Conservation (phyloP, 2,888 invertebrate genomes). For the Eupithecia pulchellata region DNA sequence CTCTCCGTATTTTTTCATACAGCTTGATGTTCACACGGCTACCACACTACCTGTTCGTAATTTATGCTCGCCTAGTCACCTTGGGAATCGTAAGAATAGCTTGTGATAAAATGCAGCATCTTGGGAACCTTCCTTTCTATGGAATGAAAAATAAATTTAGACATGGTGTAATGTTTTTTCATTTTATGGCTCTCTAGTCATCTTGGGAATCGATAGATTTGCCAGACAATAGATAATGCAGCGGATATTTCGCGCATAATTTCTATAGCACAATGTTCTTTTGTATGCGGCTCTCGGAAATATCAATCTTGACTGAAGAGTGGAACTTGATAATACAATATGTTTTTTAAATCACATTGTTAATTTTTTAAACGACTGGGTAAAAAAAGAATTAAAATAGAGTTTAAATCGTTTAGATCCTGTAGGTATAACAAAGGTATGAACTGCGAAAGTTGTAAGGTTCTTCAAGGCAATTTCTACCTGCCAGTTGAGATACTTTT, state of each 20-base stretch:
- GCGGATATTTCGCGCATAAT: neutral
- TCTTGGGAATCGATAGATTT: constrained; percentile 6
- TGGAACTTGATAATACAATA: neutral
- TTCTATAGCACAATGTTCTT: neutral
- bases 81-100: constrained; percentile 19
- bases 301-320: neutral
- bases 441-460: constrained; percentile 7
- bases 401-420: constrained; percentile 25
- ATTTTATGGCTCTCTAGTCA: constrained; percentile 2
- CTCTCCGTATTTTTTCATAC: neutral
- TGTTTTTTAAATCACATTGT: neutral
- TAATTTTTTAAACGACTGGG: neutral
- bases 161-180: neutral
- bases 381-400: constrained; percentile 6
- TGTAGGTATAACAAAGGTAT: constrained; percentile 27
- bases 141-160: neutral
- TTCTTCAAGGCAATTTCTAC: neutral
- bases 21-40: constrained; percentile 10
- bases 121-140: constrained; percentile 2
- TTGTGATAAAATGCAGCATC: constrained; percentile 13
- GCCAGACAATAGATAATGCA: neutral
- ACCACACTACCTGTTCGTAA: constrained; percentile 2
- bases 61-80: constrained; percentile 20
- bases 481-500: neutral
- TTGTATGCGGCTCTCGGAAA: neutral